phyloP scores from a whole-genome alignment of 2,888 invertebrate genomes.

The Rapana venosa region DNA sequence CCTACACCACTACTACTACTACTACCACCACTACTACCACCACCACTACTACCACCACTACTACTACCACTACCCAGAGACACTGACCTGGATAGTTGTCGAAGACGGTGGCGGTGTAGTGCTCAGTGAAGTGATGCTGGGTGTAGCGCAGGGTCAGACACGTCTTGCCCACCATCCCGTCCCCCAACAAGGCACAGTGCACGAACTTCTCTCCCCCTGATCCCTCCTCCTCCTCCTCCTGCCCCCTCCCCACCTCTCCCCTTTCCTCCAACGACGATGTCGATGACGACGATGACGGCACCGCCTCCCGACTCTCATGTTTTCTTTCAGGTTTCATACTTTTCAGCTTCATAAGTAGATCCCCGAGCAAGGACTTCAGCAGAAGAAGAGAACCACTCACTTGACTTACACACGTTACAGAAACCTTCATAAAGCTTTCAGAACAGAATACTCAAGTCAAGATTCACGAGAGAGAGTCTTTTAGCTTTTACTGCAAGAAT shows the following conservation, averaged over 20 bases:
- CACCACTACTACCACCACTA: too few species aligned
- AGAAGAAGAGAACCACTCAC: too few species aligned
- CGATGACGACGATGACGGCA: background rate
- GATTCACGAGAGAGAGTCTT: too few species aligned
- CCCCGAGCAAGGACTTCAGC: too few species aligned
- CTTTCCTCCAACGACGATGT: background rate
- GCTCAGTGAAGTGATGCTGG: conserved; percentile 52
- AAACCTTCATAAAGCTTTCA: too few species aligned
- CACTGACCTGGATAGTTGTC: conserved; percentile 63
- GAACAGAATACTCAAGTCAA: too few species aligned
- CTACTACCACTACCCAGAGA: too few species aligned
- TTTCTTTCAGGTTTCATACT: conserved; percentile 33
- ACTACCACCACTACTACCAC: too few species aligned
- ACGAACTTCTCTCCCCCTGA: conserved; percentile 51
- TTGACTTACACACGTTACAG: too few species aligned
- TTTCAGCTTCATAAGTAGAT: background rate
- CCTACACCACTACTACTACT: too few species aligned
- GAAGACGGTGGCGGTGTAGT: conserved; percentile 63
- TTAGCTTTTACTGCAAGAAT: too few species aligned
- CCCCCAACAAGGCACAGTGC: conserved; percentile 65
- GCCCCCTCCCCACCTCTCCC: background rate
- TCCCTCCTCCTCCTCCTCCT: background rate
- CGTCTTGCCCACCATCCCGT: conserved; percentile 70
- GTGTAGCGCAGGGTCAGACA: conserved; percentile 62
- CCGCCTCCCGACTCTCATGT: background rate